Evolutionary conservation across 2,113 vertebrate genomes (phyloP), one percentile per base, ranked within the genome.

Genomic region (Nipponia nippon): DNA sequence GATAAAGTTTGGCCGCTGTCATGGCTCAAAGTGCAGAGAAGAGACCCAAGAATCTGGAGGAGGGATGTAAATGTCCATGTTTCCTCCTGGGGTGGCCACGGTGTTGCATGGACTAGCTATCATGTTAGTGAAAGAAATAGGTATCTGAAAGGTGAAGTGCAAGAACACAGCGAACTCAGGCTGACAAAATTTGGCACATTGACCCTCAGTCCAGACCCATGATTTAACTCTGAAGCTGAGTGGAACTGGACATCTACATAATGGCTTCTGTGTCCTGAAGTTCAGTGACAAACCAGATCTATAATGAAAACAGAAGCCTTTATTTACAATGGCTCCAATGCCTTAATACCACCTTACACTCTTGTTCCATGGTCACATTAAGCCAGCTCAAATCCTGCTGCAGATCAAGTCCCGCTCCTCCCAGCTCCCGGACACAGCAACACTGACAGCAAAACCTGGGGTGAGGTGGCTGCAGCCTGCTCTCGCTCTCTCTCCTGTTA

Each of bases 401-500:
- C 62, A 83, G 29, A 4, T 20, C 26, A 73, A 38, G 67, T 50
- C 75, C 22, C 6, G 2, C 23, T 80, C 16, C 13, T 8, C 44
- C 29, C 0, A 0, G 13, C 49, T 83, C 21, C 36, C 1, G 0
- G 15, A 52, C 49, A 44, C 8, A 5, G 38, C 38, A 38, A 38
- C 62, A 77, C 30, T 1, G 0, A 26, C 21, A 80, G 34, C 22
- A 85, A 76, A 71, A 47, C 30, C 29, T 23, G 29, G 34, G 36
- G 6, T 53, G 69, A 66, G 46, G 40, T 66, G 50, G 30, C 6
- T 7, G 22, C 55, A 75, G 32, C 18, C 29, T 36, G 10, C 30
- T 79, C 38, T 67, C 0, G 0, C 46, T 23, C 9, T 30, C 9
- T 70, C 19, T 55, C 6, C 32, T 72, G 2, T 6, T 40, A 77